A percentile compares a stretch with the other conserved stretches of the same genome.
These are phyloP conservation scores for Abrostola tripartita DNA, from an alignment of 2,888 invertebrate genomes.

Conservation along the genomic window DNA sequence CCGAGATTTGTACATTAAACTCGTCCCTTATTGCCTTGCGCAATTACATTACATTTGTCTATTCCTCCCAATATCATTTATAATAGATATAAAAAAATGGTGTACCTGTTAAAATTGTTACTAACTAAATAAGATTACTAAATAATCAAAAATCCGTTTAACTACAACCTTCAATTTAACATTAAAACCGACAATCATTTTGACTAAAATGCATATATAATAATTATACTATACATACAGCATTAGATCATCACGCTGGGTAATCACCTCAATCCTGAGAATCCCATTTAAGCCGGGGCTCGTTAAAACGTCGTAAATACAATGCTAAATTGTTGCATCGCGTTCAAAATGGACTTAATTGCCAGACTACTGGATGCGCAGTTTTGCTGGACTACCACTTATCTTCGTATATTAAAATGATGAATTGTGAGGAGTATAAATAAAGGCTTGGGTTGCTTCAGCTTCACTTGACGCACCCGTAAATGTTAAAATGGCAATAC, in stretches of 20 bases:
- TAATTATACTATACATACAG: constrained; percentile 17
- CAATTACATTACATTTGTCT: too few relatives aligned
- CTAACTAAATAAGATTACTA: too few relatives aligned
- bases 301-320: constrained; percentile 61
- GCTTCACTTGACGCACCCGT: too few relatives aligned
- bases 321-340: constrained; percentile 57
- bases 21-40: too few relatives aligned
- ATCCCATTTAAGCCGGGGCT: constrained; percentile 43
- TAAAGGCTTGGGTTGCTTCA: too few relatives aligned
- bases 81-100: not conserved
- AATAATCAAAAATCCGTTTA: too few relatives aligned
- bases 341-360: constrained; percentile 56
- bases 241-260: constrained; percentile 44
- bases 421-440: too few relatives aligned
- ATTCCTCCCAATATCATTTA: not conserved
- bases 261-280: constrained; percentile 48
- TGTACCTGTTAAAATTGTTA: too few relatives aligned
- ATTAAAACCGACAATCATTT: too few relatives aligned
- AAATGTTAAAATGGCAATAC: too few relatives aligned
- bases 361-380: constrained; percentile 43
- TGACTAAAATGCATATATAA: constrained; percentile 1
- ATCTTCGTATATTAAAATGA: constrained; percentile 13
- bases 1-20: too few relatives aligned
- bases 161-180: not conserved
- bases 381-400: constrained; percentile 46